Conservation (phyloP, 2,113 vertebrate species). For the Bettongia penicillata region DNA sequence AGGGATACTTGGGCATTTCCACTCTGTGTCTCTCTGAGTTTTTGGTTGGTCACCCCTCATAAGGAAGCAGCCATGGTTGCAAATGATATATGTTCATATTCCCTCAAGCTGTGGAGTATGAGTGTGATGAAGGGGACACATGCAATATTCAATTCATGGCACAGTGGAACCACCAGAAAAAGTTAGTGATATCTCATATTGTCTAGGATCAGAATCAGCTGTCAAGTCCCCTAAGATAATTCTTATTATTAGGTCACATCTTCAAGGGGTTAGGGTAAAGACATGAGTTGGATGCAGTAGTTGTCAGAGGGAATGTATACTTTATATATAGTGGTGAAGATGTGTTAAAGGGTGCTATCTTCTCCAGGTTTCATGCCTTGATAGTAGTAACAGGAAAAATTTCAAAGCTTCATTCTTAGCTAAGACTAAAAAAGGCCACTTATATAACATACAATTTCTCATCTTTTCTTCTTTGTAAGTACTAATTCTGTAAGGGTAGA, state of each 20-base stretch:
- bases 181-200: neutral
- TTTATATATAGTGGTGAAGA: neutral
- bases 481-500: neutral
- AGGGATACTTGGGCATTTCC: neutral
- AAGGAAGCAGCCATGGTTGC: neutral
- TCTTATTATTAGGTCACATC: neutral
- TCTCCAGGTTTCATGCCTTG: neutral
- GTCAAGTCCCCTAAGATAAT: neutral
- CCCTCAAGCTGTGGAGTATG: neutral
- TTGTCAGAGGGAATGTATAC: neutral
- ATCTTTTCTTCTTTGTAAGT: neutral
- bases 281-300: neutral
- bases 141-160: neutral
- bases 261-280: neutral
- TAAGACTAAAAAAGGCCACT: neutral
- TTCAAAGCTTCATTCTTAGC: neutral
- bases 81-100: neutral
- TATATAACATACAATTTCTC: neutral
- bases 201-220: neutral
- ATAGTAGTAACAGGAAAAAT: neutral
- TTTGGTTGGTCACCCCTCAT: neutral
- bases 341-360: neutral
- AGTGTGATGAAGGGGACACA: neutral
- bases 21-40: neutral
- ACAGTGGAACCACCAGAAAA: neutral